Conservation (phyloP, 2,797 vertebrate species). For the Mustela erminea region DNA sequence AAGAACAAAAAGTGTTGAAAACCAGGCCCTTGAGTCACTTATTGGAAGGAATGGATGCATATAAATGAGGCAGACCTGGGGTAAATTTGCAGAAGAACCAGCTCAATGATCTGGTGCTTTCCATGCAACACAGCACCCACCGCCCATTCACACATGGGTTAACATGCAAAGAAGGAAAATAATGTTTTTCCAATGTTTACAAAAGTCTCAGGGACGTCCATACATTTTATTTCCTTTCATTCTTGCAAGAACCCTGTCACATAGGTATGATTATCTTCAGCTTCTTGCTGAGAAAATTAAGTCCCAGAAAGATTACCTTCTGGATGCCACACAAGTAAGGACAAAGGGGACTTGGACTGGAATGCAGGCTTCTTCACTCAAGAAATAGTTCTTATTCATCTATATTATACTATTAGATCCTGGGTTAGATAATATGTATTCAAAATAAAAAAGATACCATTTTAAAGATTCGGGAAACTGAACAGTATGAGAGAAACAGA, state of each 20-base stretch:
- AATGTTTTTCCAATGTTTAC: not conserved
- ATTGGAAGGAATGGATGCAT: not conserved
- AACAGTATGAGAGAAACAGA: not conserved
- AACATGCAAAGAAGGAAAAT: not conserved
- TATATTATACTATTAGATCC: not conserved
- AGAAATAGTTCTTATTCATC: conserved; percentile 27
- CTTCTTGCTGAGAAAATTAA: conserved; percentile 46
- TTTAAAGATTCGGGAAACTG: not conserved
- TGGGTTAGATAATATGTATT: not conserved
- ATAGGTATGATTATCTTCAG: not conserved
- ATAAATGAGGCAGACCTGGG: conserved; percentile 18
- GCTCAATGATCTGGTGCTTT: not conserved
- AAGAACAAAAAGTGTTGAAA: conserved; percentile 38
- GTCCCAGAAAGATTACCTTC: conserved; percentile 6
- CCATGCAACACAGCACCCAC: not conserved
- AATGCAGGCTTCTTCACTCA: not conserved
- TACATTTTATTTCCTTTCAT: conserved; percentile 49
- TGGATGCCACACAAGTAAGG: not conserved
- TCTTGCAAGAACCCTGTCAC: not conserved
- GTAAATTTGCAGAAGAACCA: not conserved
- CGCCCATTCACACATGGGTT: not conserved
- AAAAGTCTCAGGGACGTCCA: not conserved
- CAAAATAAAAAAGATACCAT: not conserved
- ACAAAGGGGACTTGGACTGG: not conserved
- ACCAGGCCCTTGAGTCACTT: not conserved